Percentiles rank a stretch among this genome's conserved stretches.
phyloP scores from a whole-genome alignment of 2,113 vertebrate species.

The Rhipidura dahli region DNA sequence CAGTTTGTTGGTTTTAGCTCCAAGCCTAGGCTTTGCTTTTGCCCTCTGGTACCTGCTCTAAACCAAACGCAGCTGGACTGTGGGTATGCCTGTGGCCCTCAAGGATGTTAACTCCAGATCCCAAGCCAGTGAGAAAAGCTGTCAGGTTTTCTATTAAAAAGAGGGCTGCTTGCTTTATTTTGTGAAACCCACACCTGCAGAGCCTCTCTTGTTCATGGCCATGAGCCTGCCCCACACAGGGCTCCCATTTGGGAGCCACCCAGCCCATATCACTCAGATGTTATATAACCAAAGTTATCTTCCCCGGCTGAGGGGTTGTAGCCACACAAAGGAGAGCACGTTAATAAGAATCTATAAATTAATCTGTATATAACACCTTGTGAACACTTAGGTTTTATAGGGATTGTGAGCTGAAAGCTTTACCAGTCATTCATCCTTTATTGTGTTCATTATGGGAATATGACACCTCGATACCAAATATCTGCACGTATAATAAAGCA shows the following conservation, averaged over 20 bases:
- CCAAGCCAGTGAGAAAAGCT: neutral
- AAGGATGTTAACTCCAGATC: neutral
- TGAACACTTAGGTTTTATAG: slow-evolving; percentile 63
- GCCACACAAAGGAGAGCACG: neutral
- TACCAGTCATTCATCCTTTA: slow-evolving; percentile 61
- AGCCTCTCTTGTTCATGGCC: neutral
- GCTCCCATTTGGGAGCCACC: neutral
- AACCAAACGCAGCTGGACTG: accelerated
- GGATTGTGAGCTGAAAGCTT: slow-evolving; percentile 55
- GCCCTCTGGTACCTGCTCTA: neutral
- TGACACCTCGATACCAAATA: slow-evolving; percentile 55
- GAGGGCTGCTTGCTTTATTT: neutral
- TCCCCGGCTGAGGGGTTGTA: slow-evolving; percentile 6
- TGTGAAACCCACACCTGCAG: neutral
- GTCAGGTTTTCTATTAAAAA: neutral
- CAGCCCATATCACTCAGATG: neutral
- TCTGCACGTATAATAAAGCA: slow-evolving; percentile 52
- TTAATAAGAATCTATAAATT: slow-evolving; percentile 66
- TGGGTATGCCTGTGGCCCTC: neutral
- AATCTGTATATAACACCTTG: slow-evolving; percentile 60
- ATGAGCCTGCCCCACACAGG: neutral
- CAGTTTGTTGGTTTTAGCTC: neutral
- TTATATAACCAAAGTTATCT: neutral
- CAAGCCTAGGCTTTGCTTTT: neutral
- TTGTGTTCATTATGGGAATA: slow-evolving; percentile 67